Percentiles rank a stretch among this genome's conserved stretches.
Conservation (phyloP, 2,113 vertebrate genomes). For the Nesoenas mayeri region DNA sequence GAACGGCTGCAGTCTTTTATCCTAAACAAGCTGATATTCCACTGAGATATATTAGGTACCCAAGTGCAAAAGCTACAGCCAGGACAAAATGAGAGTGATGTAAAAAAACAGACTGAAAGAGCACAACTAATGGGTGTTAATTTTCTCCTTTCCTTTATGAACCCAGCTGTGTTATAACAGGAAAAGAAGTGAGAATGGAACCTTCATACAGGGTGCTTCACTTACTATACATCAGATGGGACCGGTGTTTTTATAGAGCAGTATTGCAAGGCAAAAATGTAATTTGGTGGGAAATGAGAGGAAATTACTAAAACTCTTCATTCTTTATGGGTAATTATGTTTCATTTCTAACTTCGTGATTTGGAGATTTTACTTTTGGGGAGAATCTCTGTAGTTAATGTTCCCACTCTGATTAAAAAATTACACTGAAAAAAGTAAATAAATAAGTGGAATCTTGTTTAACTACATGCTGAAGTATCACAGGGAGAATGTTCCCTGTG, state of each 20-base stretch:
- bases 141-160: not conserved
- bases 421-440: not conserved
- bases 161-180: not conserved
- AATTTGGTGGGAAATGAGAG: conserved; percentile 3
- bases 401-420: conserved; percentile 2
- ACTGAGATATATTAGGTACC: not conserved
- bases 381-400: not conserved
- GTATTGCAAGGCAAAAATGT: not conserved
- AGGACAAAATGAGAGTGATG: not conserved
- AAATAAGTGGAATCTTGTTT: conserved; percentile 6
- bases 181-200: not conserved
- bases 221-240: not conserved
- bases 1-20: not conserved
- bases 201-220: not conserved
- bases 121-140: not conserved
- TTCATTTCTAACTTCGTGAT: conserved; percentile 9
- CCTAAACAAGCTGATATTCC: not conserved
- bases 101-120: not conserved
- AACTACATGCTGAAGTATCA: not conserved
- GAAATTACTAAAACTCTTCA: not conserved
- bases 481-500: not conserved
- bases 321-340: not conserved
- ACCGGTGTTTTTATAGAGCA: not conserved
- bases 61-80: not conserved
- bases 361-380: conserved; percentile 8